A percentile compares a stretch with the other conserved stretches of the same genome.
These are phyloP conservation scores for Dione vanillae DNA, from an alignment of 2,888 invertebrate genomes.

Conservation along the genomic window DNA sequence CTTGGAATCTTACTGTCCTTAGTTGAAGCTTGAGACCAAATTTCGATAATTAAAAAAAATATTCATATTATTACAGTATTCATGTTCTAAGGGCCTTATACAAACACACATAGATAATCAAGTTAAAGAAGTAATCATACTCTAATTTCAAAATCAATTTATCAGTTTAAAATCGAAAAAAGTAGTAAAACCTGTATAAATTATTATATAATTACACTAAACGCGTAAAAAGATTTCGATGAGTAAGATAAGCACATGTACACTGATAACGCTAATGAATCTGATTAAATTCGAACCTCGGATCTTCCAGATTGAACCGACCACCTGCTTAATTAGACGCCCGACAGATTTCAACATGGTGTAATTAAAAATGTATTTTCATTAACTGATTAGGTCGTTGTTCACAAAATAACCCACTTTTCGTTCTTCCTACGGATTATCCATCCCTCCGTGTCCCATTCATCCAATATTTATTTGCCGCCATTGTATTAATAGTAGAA, in stretches of 20 bases:
- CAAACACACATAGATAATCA: slow-evolving; percentile 2
- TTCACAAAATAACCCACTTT: slow-evolving; percentile 51
- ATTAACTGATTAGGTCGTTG: slow-evolving; percentile 44
- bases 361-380: slow-evolving; percentile 38
- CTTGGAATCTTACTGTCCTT: background rate
- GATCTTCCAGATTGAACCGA: slow-evolving; percentile 9
- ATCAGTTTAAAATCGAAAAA: slow-evolving; percentile 10
- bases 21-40: background rate
- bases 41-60: too few relatives aligned
- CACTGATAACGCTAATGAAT: slow-evolving; percentile 26
- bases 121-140: background rate
- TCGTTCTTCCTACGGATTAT: slow-evolving; percentile 76
- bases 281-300: slow-evolving; percentile 20
- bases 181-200: slow-evolving; percentile 13
- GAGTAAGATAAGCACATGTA: slow-evolving; percentile 9
- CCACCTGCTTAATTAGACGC: slow-evolving; percentile 29
- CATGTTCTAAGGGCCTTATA: background rate
- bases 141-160: slow-evolving; percentile 13
- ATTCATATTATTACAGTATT: too few relatives aligned
- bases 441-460: slow-evolving; percentile 56
- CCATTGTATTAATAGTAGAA: slow-evolving; percentile 79
- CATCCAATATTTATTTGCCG: slow-evolving; percentile 80
- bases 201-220: slow-evolving; percentile 15
- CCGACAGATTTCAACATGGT: slow-evolving; percentile 20
- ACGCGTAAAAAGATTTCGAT: slow-evolving; percentile 14